phyloP scores from a whole-genome alignment of 1,140 invertebrate genomes.

The Zaprionus inermis region DNA sequence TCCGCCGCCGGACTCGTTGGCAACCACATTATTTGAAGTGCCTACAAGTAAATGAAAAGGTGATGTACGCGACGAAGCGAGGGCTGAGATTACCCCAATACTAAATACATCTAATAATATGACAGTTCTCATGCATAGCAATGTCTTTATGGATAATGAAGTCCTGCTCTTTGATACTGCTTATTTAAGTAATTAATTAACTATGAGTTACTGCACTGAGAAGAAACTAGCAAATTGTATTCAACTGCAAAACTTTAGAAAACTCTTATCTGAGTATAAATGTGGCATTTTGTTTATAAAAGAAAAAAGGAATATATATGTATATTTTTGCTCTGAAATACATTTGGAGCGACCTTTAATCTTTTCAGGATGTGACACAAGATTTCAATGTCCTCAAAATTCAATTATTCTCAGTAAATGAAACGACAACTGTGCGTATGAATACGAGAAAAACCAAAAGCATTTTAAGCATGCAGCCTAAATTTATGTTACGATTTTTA shows the following conservation, averaged over 20 bases:
- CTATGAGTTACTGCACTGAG: too few species aligned
- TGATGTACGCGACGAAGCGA: conserved; percentile 11
- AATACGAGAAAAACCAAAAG: background rate
- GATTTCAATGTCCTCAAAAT: background rate
- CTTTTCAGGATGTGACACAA: background rate
- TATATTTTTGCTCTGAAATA: too few species aligned
- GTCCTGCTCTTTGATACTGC: background rate
- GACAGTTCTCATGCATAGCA: background rate
- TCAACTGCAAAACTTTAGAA: too few species aligned
- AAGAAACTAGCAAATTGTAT: too few species aligned
- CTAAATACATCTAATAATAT: background rate
- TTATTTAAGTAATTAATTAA: background rate
- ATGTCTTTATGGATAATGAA: background rate
- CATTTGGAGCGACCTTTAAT: too few species aligned
- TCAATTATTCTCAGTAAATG: background rate
- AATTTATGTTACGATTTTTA: too few species aligned
- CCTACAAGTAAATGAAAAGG: conserved; percentile 71
- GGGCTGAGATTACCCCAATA: background rate
- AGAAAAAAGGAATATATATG: too few species aligned
- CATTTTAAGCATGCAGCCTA: too few species aligned
- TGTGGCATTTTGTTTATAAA: too few species aligned
- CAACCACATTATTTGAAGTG: conserved; percentile 65
- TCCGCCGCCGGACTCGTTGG: conserved; percentile 30
- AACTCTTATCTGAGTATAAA: too few species aligned
- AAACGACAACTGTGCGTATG: too few species aligned